phyloP scores from a whole-genome alignment of 2,113 vertebrate genomes.

The Callopanchax toddi region DNA sequence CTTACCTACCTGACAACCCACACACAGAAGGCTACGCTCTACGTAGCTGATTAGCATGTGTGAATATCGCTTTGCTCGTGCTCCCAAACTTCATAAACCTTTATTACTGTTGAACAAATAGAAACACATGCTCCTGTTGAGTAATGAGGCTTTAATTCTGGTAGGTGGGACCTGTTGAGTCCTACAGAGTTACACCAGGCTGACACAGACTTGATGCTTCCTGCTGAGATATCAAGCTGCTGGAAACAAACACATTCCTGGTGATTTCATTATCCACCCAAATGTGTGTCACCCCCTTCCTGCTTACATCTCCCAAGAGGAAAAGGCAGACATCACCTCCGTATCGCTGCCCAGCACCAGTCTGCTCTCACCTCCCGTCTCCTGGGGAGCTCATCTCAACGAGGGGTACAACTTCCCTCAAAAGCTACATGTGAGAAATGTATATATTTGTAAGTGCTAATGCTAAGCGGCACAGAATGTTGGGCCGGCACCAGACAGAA shows the following conservation, averaged over 20 bases:
- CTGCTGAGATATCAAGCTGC: constrained; percentile 53
- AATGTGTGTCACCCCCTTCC: constrained; percentile 10
- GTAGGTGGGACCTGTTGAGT: constrained; percentile 42
- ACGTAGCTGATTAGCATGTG: constrained; percentile 56
- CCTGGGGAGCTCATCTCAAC: constrained; percentile 50
- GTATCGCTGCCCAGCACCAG: constrained; percentile 51
- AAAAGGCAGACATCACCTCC: constrained; percentile 43
- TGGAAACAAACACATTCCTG: constrained; percentile 54
- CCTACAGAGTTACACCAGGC: constrained; percentile 5
- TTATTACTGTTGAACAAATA: too few species aligned
- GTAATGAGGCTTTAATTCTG: too few species aligned
- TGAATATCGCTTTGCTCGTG: constrained; percentile 54
- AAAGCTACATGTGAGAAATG: constrained; percentile 66
- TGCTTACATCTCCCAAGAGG: constrained; percentile 26
- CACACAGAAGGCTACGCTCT: constrained; percentile 31
- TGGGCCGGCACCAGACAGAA: constrained; percentile 74
- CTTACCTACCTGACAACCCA: constrained; percentile 69
- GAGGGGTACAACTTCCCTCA: constrained; percentile 52
- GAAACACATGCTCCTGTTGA: too few species aligned
- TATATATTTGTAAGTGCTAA: constrained; percentile 79
- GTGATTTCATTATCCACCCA: constrained; percentile 54
- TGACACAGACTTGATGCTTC: constrained; percentile 49
- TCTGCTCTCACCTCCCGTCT: constrained; percentile 66
- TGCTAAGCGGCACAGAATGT: constrained; percentile 61
- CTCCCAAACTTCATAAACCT: constrained; percentile 43